Evolutionary conservation across 2,797 vertebrate genomes (phyloP).

Genomic region (Eulemur rubriventer): DNA sequence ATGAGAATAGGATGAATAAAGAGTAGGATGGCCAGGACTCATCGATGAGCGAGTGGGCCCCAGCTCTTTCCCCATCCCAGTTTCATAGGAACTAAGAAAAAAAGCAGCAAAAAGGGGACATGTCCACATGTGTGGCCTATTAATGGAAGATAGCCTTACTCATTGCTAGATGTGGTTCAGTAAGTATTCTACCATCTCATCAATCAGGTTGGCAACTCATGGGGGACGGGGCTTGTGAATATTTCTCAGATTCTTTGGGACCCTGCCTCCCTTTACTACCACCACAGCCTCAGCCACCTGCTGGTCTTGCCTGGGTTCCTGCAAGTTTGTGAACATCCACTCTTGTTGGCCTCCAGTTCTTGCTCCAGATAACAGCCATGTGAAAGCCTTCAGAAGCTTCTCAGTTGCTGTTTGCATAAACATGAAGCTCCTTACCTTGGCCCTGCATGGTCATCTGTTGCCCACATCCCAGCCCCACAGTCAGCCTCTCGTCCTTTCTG

Average conservation of each 20-base stretch:
- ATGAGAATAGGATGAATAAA: not conserved
- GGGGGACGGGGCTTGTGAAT: not conserved
- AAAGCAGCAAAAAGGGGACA: not conserved
- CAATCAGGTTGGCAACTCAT: not conserved
- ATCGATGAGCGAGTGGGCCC: not conserved
- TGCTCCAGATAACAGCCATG: not conserved
- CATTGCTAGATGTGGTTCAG: not conserved
- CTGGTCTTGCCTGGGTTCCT: not conserved
- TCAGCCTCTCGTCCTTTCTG: not conserved
- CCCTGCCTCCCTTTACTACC: not conserved
- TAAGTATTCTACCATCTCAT: not conserved
- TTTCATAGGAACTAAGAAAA: not conserved
- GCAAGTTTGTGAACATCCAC: not conserved
- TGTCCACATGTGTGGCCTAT: not conserved
- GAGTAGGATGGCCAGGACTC: not conserved
- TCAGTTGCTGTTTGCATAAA: not conserved
- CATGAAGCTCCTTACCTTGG: not conserved
- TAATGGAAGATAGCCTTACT: not conserved
- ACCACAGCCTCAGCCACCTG: not conserved
- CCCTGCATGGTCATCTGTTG: not conserved
- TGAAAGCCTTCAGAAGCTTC: not conserved
- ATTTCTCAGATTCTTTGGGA: not conserved
- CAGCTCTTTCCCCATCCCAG: not conserved
- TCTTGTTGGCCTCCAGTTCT: not conserved
- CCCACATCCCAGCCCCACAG: fast-evolving